A percentile compares a stretch with the other conserved stretches of the same genome.
phyloP scores from a whole-genome alignment of 2,797 vertebrate genomes.

The Tangara arthus region DNA sequence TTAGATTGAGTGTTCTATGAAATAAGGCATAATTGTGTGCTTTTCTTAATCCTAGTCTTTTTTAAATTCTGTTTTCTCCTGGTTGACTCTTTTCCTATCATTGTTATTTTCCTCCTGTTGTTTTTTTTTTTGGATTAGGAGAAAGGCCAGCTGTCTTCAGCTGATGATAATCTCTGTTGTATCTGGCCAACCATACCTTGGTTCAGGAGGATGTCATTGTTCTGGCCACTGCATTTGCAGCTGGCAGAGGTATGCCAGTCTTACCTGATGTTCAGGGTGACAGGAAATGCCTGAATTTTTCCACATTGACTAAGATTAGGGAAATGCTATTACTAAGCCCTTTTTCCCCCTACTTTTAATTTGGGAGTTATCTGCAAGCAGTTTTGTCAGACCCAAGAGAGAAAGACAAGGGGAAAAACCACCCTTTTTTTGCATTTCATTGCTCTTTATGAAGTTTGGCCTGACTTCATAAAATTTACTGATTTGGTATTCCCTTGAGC shows the following conservation, averaged over 20 bases:
- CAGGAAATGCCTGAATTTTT: background rate
- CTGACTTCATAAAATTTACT: background rate
- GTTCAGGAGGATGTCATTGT: background rate
- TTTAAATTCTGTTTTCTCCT: background rate
- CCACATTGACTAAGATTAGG: background rate
- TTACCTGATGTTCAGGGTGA: background rate
- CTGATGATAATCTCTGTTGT: background rate
- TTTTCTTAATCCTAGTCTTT: background rate
- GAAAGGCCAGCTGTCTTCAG: background rate
- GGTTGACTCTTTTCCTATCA: background rate
- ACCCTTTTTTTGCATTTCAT: background rate
- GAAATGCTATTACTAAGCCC: background rate
- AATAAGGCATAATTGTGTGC: background rate
- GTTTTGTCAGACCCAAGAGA: background rate
- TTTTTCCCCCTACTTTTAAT: background rate
- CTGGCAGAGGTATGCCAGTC: background rate
- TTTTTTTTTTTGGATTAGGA: background rate
- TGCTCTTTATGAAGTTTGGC: background rate
- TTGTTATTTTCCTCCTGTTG: background rate
- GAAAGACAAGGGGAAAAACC: background rate
- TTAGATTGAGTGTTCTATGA: background rate
- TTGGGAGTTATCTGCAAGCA: background rate
- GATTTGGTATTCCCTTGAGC: background rate
- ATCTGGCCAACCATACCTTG: background rate
- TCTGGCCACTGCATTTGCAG: background rate